Evolutionary conservation across 2,113 vertebrate species (phyloP).

Genomic region (Grallaria varia): DNA sequence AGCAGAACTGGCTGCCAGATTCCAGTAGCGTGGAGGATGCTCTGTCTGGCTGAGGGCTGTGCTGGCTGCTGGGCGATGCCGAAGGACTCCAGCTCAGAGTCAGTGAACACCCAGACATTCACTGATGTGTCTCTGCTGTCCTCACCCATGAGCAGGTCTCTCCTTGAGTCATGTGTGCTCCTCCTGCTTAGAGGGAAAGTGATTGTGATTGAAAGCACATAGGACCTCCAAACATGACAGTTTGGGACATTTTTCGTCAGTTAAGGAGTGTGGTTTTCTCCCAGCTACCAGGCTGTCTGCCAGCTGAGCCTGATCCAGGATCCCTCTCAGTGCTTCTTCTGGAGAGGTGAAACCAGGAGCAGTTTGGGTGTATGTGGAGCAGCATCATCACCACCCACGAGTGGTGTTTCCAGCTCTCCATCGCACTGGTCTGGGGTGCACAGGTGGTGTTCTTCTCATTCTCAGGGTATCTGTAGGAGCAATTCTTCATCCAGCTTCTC

Average conservation of each 20-base stretch:
- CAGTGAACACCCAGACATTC: background rate
- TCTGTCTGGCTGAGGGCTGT: background rate
- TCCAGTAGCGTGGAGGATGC: rapidly evolving
- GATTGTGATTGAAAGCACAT: background rate
- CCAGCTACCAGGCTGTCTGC: background rate
- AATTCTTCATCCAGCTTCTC: background rate
- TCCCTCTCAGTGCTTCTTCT: background rate
- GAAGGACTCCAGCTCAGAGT: background rate
- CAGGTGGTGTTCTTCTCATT: rapidly evolving
- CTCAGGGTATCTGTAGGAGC: background rate
- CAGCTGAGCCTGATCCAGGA: background rate
- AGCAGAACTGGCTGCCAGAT: background rate
- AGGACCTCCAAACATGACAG: too few species aligned
- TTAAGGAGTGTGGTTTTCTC: background rate
- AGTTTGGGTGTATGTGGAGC: background rate
- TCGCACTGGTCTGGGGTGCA: rapidly evolving
- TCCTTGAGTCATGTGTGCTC: rapidly evolving
- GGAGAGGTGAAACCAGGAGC: background rate
- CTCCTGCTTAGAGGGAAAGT: background rate
- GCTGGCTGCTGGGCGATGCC: background rate
- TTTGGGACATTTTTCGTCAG: background rate
- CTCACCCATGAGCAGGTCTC: background rate
- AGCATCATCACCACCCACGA: rapidly evolving
- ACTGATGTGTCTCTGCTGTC: background rate
- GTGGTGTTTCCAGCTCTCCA: rapidly evolving